Conservation (phyloP, 2,113 vertebrate species). For the Ophiodon elongatus region DNA sequence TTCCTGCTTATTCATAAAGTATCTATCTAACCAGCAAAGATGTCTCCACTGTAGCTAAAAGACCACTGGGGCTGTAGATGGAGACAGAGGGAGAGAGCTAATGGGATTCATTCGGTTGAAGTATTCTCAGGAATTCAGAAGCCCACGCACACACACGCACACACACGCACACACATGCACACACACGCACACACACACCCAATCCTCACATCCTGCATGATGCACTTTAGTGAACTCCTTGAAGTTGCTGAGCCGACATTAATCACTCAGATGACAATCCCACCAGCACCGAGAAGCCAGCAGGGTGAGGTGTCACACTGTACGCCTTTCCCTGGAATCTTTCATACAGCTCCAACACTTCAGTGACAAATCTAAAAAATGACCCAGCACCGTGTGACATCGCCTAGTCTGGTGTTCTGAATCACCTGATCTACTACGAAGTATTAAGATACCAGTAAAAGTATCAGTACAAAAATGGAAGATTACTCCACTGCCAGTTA, state of each 20-base stretch:
- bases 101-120: neutral
- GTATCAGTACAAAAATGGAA: neutral
- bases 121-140: slow-evolving; percentile 3
- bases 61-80: no score
- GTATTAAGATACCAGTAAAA: neutral
- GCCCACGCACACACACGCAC: neutral
- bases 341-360: slow-evolving; percentile 1
- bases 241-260: neutral
- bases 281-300: neutral
- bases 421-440: neutral
- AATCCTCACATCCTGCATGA: neutral
- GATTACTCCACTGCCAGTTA: neutral
- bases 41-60: neutral
- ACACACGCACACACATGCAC: neutral
- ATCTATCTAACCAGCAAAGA: neutral
- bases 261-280: neutral
- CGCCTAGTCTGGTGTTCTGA: neutral
- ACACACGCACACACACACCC: neutral
- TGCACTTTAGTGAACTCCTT: neutral
- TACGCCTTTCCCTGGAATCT: neutral
- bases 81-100: neutral
- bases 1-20: neutral
- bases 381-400: neutral
- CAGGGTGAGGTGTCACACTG: neutral
- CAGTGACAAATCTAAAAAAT: neutral